These are phyloP conservation scores for Sinocyclocheilus maitianheensis DNA, from an alignment of 2,113 vertebrate species.

Conservation along the genomic window DNA sequence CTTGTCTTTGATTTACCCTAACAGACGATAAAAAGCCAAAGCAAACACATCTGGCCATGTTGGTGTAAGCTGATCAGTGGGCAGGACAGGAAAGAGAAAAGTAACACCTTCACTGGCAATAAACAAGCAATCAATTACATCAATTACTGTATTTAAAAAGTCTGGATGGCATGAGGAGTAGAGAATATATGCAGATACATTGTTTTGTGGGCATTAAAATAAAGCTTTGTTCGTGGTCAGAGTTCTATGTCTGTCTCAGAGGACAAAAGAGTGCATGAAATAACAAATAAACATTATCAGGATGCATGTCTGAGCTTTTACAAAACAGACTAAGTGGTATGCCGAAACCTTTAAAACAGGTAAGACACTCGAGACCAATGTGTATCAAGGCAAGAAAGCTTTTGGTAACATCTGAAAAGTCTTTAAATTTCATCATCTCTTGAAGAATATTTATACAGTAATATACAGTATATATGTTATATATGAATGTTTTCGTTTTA, in stretches of 20 bases:
- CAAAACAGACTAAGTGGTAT: not conserved
- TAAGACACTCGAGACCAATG: not conserved
- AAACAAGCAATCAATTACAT: slow-evolving; percentile 38
- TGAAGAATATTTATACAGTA: not conserved
- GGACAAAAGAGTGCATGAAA: slow-evolving; percentile 24
- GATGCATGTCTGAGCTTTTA: not conserved
- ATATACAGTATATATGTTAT: not conserved
- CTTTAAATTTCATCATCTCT: not conserved
- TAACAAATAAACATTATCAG: slow-evolving; percentile 7
- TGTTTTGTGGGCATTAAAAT: too few species aligned
- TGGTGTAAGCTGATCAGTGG: slow-evolving; percentile 47
- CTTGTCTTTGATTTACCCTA: slow-evolving; percentile 52
- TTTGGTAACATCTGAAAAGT: slow-evolving; percentile 10
- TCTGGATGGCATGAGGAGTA: not conserved
- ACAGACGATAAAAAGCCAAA: slow-evolving; percentile 57
- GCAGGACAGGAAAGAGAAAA: slow-evolving; percentile 39
- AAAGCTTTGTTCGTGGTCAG: slow-evolving; percentile 3
- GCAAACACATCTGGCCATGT: slow-evolving; percentile 54
- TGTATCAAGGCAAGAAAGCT: not conserved
- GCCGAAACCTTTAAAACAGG: not conserved
- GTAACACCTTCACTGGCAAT: slow-evolving; percentile 38
- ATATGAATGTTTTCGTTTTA: not conserved
- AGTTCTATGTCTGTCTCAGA: not conserved
- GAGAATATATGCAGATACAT: not conserved
- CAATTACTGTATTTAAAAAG: slow-evolving; percentile 3